Evolutionary conservation across 2,888 invertebrate genomes (phyloP), one percentile per base, ranked within the genome.

Genomic region (Quadriops clusia): DNA sequence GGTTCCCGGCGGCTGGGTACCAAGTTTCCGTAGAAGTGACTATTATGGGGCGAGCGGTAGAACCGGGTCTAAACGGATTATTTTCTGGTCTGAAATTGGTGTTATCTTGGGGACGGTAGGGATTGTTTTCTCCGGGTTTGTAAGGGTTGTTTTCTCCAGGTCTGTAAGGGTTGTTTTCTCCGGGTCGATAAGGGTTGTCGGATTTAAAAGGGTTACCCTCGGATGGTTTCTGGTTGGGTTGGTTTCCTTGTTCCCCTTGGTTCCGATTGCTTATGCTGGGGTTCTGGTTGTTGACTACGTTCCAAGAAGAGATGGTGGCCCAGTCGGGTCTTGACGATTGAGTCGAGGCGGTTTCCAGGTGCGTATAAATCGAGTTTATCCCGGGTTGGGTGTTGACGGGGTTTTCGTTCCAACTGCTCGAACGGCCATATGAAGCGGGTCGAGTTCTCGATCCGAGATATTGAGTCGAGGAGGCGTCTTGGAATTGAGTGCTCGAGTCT

Each of bases 1-100:
- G 66, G 42, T 60, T 63, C 16, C 66, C 65, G 10, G 67, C 65
- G 3, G 63, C 64, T 16, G 67, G 65, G 42, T 63, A 67, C 64
- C 67, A 66, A 1, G 63, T 60, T 28, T 44, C 42, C 7, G 46
- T 46, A 5, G 41, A 41, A 9, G 38, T 23, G 9, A 20, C 5
- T n/a, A n/a, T n/a, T n/a, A n/a, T n/a, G n/a, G n/a, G n/a, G n/a
- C n/a, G n/a, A n/a, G n/a, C n/a, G n/a, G n/a, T n/a, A n/a, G n/a
- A n/a, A n/a, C n/a, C n/a, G n/a, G n/a, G n/a, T n/a, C n/a, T n/a
- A n/a, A n/a, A n/a, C n/a, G n/a, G n/a, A n/a, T n/a, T n/a, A n/a
- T n/a, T n/a, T n/a, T n/a, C n/a, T n/a, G n/a, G n/a, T n/a, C n/a
- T n/a, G n/a, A n/a, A n/a, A n/a, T n/a, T n/a, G n/a, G n/a, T n/a